Percentiles rank a stretch among this genome's conserved stretches.
Conservation (phyloP, 1,140 invertebrate species). For the Mylabris phalerata region DNA sequence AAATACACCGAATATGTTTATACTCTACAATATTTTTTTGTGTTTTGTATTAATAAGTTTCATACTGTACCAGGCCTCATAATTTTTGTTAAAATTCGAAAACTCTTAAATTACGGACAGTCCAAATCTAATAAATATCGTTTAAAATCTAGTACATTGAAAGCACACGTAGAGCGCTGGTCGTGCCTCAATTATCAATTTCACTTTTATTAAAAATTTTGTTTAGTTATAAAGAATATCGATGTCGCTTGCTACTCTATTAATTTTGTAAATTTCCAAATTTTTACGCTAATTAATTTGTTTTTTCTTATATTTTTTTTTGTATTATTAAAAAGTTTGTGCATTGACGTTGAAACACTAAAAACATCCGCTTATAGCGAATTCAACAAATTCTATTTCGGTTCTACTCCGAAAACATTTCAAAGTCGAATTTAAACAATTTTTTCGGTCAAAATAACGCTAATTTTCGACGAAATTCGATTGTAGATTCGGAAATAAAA, state of each 20-base stretch:
- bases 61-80: slow-evolving; percentile 41
- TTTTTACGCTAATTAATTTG: slow-evolving; percentile 9
- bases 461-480: no score
- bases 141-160: slow-evolving; percentile 41
- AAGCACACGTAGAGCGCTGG: slow-evolving; percentile 39
- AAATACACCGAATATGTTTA: slow-evolving; percentile 42
- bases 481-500: no score
- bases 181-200: slow-evolving; percentile 21
- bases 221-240: slow-evolving; percentile 39
- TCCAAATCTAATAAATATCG: slow-evolving; percentile 38
- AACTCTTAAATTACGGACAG: slow-evolving; percentile 43
- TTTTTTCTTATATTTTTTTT: slow-evolving; percentile 20
- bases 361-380: slow-evolving; percentile 25
- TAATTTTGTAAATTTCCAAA: slow-evolving; percentile 27
- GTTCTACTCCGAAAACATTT: neutral
- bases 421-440: neutral
- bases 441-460: neutral
- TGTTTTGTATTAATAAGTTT: slow-evolving; percentile 4
- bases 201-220: neutral
- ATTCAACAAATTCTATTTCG: neutral
- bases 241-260: slow-evolving; percentile 37
- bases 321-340: slow-evolving; percentile 33
- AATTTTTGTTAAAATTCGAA: slow-evolving; percentile 42
- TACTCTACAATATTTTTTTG: slow-evolving; percentile 24
- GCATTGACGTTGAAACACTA: slow-evolving; percentile 36